Evolutionary conservation across 2,888 invertebrate genomes (phyloP).

Genomic region (Eupeodes luniger): DNA sequence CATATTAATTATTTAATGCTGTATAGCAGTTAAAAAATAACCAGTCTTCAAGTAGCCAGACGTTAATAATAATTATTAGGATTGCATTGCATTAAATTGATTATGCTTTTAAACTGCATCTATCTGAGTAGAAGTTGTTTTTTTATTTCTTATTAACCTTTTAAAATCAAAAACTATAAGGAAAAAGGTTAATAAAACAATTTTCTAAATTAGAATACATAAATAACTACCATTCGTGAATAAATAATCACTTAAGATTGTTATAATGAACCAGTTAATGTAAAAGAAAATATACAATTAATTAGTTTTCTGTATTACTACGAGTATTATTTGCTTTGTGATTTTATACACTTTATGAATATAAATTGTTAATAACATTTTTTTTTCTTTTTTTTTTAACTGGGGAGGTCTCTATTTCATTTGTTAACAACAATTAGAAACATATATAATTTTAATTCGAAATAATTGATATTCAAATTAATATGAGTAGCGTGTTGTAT

Average conservation of each 20-base stretch:
- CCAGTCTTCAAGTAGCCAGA: background rate
- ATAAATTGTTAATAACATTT: constrained; percentile 6
- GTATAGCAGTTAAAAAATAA: background rate
- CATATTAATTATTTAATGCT: no score
- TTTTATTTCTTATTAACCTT: background rate
- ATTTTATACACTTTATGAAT: constrained; percentile 38
- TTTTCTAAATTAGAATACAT: background rate
- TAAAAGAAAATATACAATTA: background rate
- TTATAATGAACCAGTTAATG: constrained; percentile 11
- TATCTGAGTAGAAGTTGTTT: background rate
- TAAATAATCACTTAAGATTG: background rate
- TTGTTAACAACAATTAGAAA: constrained; percentile 54
- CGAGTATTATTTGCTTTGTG: background rate
- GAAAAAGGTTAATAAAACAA: background rate
- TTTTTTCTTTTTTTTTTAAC: no score
- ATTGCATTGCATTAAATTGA: background rate
- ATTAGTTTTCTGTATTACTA: background rate
- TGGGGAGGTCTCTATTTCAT: constrained; percentile 3
- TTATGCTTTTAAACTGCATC: background rate
- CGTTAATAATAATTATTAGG: background rate
- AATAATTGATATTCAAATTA: constrained; percentile 34
- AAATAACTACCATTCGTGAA: background rate
- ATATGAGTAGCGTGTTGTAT: constrained; percentile 42
- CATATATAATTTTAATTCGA: background rate
- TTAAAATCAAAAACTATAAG: constrained; percentile 1